phyloP scores from a whole-genome alignment of 2,113 vertebrate species.

The Paratilapia polleni region DNA sequence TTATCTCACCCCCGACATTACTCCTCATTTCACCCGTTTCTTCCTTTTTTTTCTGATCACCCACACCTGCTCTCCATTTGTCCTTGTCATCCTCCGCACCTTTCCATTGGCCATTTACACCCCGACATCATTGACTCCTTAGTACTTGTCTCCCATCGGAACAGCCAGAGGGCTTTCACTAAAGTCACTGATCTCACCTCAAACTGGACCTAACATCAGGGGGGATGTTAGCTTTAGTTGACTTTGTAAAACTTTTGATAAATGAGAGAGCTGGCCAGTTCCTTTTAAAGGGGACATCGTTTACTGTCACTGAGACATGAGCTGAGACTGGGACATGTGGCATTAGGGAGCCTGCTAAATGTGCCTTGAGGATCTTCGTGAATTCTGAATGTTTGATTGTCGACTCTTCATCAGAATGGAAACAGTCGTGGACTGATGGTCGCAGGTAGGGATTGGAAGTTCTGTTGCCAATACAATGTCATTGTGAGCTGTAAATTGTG shows the following conservation, averaged over 20 bases:
- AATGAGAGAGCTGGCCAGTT: slow-evolving; percentile 22
- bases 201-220: neutral
- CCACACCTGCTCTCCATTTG: neutral
- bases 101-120: slow-evolving; percentile 8
- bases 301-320: slow-evolving; percentile 28
- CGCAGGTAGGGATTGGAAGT: neutral
- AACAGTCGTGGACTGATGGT: neutral
- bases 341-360: neutral
- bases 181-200: slow-evolving; percentile 35
- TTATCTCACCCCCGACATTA: neutral
- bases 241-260: slow-evolving; percentile 69
- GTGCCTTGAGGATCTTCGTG: neutral
- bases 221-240: slow-evolving; percentile 16
- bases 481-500: slow-evolving; percentile 8
- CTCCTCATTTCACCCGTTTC: neutral
- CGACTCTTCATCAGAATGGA: neutral
- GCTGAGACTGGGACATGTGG: neutral
- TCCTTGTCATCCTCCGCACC: slow-evolving; percentile 24
- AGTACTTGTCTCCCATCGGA: neutral
- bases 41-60: neutral
- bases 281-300: slow-evolving; percentile 21
- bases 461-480: neutral
- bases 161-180: slow-evolving; percentile 17
- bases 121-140: slow-evolving; percentile 5
- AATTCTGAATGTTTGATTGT: neutral